These are phyloP conservation scores for Pungitius pungitius DNA, from an alignment of 2,113 vertebrate genomes.

Conservation along the genomic window DNA sequence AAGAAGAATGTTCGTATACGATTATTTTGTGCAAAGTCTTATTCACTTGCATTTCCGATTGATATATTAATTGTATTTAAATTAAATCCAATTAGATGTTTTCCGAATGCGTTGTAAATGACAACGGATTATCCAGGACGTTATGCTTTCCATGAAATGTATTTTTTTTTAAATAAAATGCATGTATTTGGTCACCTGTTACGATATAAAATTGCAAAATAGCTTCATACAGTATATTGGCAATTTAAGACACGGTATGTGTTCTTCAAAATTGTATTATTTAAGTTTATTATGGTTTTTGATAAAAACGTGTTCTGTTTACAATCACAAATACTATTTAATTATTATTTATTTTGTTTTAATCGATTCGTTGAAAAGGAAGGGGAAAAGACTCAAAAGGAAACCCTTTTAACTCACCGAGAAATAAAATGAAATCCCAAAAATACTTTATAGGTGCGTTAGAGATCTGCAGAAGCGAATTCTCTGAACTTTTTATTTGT, in stretches of 20 bases:
- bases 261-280: neutral
- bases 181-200: neutral
- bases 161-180: neutral
- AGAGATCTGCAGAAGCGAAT: neutral
- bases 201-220: neutral
- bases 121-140: neutral
- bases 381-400: neutral
- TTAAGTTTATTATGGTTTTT: neutral
- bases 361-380: slow-evolving; percentile 7
- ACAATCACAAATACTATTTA: neutral
- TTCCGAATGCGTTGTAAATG: neutral
- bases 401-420: neutral
- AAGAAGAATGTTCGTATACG: neutral
- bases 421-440: slow-evolving; percentile 1
- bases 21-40: neutral
- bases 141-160: neutral
- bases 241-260: neutral
- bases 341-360: neutral
- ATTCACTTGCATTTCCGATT: neutral
- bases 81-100: neutral
- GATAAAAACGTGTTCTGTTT: neutral
- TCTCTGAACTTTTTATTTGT: neutral
- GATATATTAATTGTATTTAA: neutral
- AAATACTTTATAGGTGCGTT: neutral
- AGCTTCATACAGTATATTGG: neutral